Evolutionary conservation across 2,888 invertebrate genomes (phyloP).

Genomic region (Erebia ligea): DNA sequence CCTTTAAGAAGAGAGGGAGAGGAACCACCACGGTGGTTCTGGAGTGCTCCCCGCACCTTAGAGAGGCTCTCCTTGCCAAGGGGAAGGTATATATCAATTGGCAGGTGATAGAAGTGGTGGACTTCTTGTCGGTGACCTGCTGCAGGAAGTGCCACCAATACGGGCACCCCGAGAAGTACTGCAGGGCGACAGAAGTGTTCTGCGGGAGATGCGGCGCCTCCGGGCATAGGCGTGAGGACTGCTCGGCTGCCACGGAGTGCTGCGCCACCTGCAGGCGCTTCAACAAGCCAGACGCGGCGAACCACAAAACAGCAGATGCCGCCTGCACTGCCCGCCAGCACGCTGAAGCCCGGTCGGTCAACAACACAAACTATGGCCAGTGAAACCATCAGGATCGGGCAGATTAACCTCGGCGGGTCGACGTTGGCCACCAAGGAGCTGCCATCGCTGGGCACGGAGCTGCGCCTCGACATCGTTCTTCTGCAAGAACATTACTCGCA

Average conservation of each 20-base stretch:
- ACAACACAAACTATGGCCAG: conserved; percentile 6
- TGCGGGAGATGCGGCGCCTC: neutral
- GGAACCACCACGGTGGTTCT: too few species aligned
- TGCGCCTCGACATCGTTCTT: conserved; percentile 19
- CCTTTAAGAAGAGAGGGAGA: too few species aligned
- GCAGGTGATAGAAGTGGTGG: too few species aligned
- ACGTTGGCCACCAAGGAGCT: conserved; percentile 3
- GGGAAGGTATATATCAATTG: too few species aligned
- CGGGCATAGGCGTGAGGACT: neutral
- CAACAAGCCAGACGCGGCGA: neutral
- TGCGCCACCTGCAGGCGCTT: conserved; percentile 19
- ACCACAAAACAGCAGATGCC: neutral
- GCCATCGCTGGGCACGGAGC: neutral
- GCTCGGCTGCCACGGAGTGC: neutral
- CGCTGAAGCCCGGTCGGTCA: neutral
- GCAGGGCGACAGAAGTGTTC: too few species aligned
- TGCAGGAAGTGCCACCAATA: too few species aligned
- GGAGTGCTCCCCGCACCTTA: too few species aligned
- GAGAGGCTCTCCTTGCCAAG: too few species aligned
- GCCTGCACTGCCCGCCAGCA: conserved; percentile 2
- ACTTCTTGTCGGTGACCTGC: too few species aligned
- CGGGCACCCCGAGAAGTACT: too few species aligned
- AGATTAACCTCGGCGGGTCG: conserved; percentile 10
- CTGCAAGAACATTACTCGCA: conserved; percentile 14
- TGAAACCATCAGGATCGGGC: neutral